Conservation (phyloP, 2,113 vertebrate species). For the Petaurus breviceps region DNA sequence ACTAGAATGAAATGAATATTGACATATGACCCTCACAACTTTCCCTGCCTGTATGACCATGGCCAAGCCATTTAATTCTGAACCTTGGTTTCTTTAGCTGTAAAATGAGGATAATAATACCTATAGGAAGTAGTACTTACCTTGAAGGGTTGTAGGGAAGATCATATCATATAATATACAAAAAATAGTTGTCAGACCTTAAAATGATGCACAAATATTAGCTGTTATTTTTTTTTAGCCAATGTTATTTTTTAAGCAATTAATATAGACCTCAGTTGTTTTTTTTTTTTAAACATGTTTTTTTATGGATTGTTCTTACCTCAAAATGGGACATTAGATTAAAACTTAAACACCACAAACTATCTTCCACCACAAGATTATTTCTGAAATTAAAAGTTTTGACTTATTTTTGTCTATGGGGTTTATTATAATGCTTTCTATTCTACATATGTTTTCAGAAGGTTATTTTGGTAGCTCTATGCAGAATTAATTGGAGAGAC, state of each 20-base stretch:
- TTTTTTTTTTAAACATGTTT: background rate
- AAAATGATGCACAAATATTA: background rate
- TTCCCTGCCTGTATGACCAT: no score
- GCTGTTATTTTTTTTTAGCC: background rate
- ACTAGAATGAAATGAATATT: conserved; percentile 30
- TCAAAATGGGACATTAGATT: background rate
- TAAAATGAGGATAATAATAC: no score
- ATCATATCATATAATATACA: no score
- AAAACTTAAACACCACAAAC: background rate
- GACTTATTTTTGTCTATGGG: background rate
- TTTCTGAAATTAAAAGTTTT: no score
- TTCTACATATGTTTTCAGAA: background rate
- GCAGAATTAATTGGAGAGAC: background rate
- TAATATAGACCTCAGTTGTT: conserved; percentile 9
- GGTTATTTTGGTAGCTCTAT: background rate
- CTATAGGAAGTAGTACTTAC: no score
- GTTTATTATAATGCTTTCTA: background rate
- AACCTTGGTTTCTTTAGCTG: no score
- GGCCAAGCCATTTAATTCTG: no score
- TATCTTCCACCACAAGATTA: background rate
- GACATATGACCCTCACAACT: background rate
- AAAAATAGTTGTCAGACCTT: no score
- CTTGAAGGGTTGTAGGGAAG: no score
- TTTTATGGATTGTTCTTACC: background rate
- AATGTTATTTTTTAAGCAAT: conserved; percentile 14